These are phyloP conservation scores for Lepeophtheirus salmonis DNA, from an alignment of 1,140 invertebrate species.

Conservation along the genomic window DNA sequence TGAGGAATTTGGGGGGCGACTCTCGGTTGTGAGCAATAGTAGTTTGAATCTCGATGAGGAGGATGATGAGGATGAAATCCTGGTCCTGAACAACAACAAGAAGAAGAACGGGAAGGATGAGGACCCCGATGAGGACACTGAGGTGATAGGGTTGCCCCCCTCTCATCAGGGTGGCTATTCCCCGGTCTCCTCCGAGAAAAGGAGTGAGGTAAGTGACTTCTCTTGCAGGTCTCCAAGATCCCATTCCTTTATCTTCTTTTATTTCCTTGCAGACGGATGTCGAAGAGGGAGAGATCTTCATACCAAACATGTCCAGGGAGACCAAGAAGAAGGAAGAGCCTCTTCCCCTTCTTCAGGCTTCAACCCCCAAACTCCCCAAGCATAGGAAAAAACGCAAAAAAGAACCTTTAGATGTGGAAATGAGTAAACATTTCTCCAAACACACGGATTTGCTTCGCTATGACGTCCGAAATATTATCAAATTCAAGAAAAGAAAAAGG, in stretches of 20 bases:
- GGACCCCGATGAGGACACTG: background rate
- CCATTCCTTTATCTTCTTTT: background rate
- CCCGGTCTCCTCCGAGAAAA: background rate
- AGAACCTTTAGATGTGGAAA: background rate
- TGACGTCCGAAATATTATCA: slow-evolving; percentile 13
- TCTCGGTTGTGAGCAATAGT: background rate
- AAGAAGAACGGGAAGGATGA: background rate
- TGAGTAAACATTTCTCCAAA: background rate
- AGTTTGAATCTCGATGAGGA: background rate
- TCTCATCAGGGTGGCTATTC: background rate
- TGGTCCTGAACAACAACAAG: too few relatives aligned
- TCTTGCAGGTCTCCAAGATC: too few relatives aligned
- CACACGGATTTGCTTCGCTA: slow-evolving; percentile 4
- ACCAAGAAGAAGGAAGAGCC: background rate
- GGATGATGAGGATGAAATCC: background rate
- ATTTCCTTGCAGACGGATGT: background rate
- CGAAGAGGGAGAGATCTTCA: background rate
- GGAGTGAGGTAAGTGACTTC: background rate
- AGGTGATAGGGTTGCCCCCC: too few relatives aligned
- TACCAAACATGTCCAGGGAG: background rate
- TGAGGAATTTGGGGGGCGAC: background rate
- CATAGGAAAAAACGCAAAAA: slow-evolving; percentile 2
- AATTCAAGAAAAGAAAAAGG: background rate
- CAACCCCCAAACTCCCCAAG: background rate
- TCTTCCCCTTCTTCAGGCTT: background rate